Percentiles rank a stretch among this genome's conserved stretches.
Conservation (phyloP, 2,888 invertebrate species). For the Esperia sulphurella region DNA sequence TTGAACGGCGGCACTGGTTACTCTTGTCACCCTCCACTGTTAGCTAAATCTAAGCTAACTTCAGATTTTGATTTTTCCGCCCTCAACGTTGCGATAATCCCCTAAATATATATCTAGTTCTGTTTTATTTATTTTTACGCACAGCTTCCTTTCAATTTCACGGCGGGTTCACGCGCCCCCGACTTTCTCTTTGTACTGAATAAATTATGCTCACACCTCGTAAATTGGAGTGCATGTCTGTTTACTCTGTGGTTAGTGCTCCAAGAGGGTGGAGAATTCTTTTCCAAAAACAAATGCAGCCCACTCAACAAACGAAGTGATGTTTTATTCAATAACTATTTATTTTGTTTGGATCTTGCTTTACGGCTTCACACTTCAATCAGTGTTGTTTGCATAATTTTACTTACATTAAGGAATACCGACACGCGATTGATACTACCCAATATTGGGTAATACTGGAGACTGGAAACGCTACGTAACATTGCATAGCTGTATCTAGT, state of each 20-base stretch:
- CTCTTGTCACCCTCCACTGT: no score
- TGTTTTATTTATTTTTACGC: slow-evolving; percentile 34
- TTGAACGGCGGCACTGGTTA: no score
- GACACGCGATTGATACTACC: no score
- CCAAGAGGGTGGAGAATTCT: slow-evolving; percentile 42
- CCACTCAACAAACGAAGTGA: background rate
- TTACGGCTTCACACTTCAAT: background rate
- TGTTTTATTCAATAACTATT: slow-evolving; percentile 9
- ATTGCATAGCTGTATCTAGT: no score
- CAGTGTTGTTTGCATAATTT: no score
- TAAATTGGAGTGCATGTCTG: slow-evolving; percentile 37
- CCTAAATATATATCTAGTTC: background rate
- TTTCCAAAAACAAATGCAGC: slow-evolving; percentile 4
- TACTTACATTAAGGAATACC: no score
- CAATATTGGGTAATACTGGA: no score
- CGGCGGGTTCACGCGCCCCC: slow-evolving; percentile 44
- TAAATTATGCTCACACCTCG: slow-evolving; percentile 70
- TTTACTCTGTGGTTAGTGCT: slow-evolving; percentile 48
- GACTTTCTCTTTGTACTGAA: slow-evolving; percentile 59
- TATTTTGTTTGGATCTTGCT: background rate
- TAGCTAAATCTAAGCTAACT: no score
- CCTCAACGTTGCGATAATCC: background rate
- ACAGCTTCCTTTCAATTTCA: slow-evolving; percentile 68
- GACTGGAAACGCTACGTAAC: no score
- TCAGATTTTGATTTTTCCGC: no score